Conservation (phyloP, 64 coral and sea anemone species). For the Porites lutea region DNA sequence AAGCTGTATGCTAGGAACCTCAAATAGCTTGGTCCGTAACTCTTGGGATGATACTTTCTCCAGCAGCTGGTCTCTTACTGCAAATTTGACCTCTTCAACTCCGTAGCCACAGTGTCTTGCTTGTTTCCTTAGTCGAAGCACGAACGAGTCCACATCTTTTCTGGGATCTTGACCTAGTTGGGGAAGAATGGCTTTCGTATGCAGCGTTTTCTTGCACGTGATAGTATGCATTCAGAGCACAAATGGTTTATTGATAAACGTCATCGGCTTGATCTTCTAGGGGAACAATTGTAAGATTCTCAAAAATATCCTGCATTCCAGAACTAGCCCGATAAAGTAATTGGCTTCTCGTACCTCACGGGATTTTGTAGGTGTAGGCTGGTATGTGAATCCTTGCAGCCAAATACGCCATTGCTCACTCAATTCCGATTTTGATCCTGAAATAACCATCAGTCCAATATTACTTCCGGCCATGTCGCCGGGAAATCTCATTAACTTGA, state of each 20-base stretch:
- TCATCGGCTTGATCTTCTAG: conserved; percentile 2
- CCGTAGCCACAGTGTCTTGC: conserved; percentile 16
- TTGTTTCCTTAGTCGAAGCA: not conserved
- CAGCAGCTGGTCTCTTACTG: conserved; percentile 2
- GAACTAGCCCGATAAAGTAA: conserved; percentile 6
- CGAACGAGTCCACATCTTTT: conserved; percentile 12
- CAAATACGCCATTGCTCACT: conserved; percentile 23
- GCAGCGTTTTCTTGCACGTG: conserved; percentile 5
- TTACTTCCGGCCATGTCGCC: not conserved
- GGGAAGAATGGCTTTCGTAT: conserved; percentile 1
- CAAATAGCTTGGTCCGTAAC: conserved; percentile 12
- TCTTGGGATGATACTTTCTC: conserved; percentile 23
- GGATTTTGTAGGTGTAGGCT: not conserved
- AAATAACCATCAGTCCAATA: not conserved
- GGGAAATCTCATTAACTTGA: not conserved
- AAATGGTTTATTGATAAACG: not conserved
- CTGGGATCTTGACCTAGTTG: conserved; percentile 19
- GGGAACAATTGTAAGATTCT: conserved; percentile 3
- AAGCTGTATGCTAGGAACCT: not conserved
- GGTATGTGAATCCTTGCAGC: not conserved
- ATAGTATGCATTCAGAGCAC: not conserved
- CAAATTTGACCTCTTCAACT: not conserved
- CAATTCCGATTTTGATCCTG: not conserved
- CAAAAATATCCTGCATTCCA: conserved; percentile 12
- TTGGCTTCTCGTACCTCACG: not conserved